Evolutionary conservation across 1,140 invertebrate species (phyloP), one percentile per base, ranked within the genome.

Genomic region (Hycleus cichorii): DNA sequence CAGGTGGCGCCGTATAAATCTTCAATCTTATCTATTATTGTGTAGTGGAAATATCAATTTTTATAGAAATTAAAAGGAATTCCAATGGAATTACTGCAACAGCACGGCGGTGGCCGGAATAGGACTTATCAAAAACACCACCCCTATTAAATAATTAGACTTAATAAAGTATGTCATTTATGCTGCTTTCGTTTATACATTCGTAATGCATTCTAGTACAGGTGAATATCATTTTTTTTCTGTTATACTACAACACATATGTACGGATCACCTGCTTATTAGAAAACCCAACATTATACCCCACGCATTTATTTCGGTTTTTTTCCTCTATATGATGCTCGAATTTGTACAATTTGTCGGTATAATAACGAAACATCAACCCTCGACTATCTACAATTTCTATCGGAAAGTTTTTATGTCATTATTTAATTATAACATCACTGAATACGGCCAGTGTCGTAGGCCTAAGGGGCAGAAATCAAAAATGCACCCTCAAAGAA

Each of bases 321-420:
- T 42, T 42, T 42, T 42, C 40, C 3, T 39, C 6, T 39, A 39
- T 7, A 39, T 6, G 6, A 39, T 39, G 4, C 11, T 11, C 9
- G 11, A 42, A 42, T 42, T 56, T 56, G 39, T 56, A 47, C 53
- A 56, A 56, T 56, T 56, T 56, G 53, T 48, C 46, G 44, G 45
- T 56, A 56, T 47, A 56, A 56, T 56, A 39, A 56, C 44, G 12
- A 25, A 56, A 56, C 46, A 47, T 53, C 49, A 51, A 39, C 49
- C 9, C 4, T 9, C 9, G 18, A 18, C 9, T 42, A 32, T 42
- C 9, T 42, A 6, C 10, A 9, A 42, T 42, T 7, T 42, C 40
- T 42, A 42, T 42, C 11, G 9, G 9, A 42, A 3, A 6, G 4
- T 42, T 10, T n/a, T 42, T 42, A n/a, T 42, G 9, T 42, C 3